Evolutionary conservation across 2,797 vertebrate species (phyloP).

Genomic region (Eulemur coronatus): DNA sequence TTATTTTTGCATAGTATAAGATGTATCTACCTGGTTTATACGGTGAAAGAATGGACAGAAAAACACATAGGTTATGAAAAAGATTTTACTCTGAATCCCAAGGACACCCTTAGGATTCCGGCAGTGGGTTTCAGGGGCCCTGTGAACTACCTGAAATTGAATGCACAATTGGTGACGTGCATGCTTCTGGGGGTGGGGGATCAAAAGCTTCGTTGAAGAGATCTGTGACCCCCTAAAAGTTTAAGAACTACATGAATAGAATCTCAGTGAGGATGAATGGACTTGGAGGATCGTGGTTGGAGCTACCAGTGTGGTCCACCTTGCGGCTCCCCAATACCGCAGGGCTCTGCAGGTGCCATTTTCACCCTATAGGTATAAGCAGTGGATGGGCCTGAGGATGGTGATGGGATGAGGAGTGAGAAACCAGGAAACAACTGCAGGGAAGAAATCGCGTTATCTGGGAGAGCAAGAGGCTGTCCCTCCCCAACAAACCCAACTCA

Average conservation of each 20-base stretch:
- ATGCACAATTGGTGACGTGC: not conserved
- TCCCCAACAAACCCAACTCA: not conserved
- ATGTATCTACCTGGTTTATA: not conserved
- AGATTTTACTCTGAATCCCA: not conserved
- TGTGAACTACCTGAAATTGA: not conserved
- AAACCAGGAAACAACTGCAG: not conserved
- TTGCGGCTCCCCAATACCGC: not conserved
- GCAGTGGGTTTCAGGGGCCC: not conserved
- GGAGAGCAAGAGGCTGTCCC: not conserved
- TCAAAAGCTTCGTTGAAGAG: not conserved
- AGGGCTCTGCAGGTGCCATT: not conserved
- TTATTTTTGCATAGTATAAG: not conserved
- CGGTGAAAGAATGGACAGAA: not conserved
- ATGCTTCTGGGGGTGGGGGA: not conserved
- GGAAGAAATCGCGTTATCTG: not conserved
- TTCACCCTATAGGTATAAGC: not conserved
- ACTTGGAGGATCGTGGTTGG: not conserved
- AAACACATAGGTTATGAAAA: not conserved
- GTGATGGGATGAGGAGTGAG: not conserved
- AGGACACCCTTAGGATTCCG: not conserved
- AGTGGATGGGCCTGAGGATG: not conserved
- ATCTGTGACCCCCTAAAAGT: not conserved
- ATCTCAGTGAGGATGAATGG: not conserved
- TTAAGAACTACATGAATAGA: not conserved
- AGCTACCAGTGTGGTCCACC: not conserved